Evolutionary conservation across 30 jellyfish, hydroid and myxozoan genomes (phyloP).

Genomic region (Pelagia noctiluca): DNA sequence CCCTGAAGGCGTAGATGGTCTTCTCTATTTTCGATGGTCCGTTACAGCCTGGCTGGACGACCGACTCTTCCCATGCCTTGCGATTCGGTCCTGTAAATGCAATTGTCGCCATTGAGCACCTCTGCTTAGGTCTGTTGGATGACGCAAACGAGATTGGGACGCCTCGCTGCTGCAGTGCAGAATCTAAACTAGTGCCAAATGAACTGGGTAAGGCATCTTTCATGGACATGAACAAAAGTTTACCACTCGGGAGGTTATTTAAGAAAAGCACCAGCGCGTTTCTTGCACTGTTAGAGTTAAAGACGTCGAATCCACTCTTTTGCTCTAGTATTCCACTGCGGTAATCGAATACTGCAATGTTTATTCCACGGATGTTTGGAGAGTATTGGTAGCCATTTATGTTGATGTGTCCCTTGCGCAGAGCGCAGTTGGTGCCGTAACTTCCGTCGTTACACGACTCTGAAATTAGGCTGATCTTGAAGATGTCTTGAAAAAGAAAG

Average conservation of each 20-base stretch:
- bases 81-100: conserved; percentile 1
- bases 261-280: background rate
- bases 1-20: conserved; percentile 19
- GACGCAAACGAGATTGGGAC: conserved; percentile 25
- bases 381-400: conserved; percentile 17
- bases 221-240: conserved; percentile 7
- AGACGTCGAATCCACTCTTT: background rate
- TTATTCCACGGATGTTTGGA: background rate
- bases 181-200: background rate
- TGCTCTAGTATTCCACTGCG: conserved; percentile 29
- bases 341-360: conserved; percentile 25
- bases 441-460: background rate
- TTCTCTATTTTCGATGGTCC: conserved; percentile 8
- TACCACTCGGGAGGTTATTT: conserved; percentile 6
- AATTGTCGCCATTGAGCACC: conserved; percentile 28
- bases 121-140: background rate
- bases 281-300: background rate
- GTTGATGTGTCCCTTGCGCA: conserved; percentile 3
- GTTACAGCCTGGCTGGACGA: background rate
- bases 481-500: too few relatives aligned
- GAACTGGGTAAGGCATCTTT: background rate
- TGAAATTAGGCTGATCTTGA: background rate
- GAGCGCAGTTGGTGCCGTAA: too few relatives aligned
- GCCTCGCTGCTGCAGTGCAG: conserved; percentile 18
- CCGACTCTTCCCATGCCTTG: conserved; percentile 17